Evolutionary conservation across 2,888 invertebrate species (phyloP).

Genomic region (Thelaira solivaga): DNA sequence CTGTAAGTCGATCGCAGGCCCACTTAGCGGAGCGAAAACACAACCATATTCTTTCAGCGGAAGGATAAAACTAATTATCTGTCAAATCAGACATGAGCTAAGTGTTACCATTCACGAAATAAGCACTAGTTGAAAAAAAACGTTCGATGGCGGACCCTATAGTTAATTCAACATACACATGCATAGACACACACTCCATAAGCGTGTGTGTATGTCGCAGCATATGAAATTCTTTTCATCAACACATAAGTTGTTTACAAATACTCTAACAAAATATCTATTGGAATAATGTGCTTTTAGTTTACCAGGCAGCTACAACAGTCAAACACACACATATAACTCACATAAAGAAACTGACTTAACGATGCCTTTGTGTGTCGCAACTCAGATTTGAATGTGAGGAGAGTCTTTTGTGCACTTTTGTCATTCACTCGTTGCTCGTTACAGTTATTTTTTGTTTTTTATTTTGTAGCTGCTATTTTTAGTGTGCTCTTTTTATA

Average conservation of each 20-base stretch:
- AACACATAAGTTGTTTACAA: background rate
- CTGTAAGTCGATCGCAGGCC: too few relatives aligned
- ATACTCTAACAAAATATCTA: conserved; percentile 21
- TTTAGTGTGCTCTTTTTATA: conserved; percentile 20
- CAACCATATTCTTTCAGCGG: too few relatives aligned
- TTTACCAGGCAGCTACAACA: conserved; percentile 25
- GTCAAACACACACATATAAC: background rate
- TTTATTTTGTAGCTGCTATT: conserved; percentile 32
- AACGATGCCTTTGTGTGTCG: conserved; percentile 65
- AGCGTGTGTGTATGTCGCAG: background rate
- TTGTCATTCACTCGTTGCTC: conserved; percentile 57
- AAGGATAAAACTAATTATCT: too few relatives aligned
- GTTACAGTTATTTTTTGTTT: conserved; percentile 41
- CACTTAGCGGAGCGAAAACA: too few relatives aligned
- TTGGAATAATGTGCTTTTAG: conserved; percentile 48
- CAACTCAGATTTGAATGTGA: conserved; percentile 61
- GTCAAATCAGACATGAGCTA: too few relatives aligned
- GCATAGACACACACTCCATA: background rate
- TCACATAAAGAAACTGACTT: conserved; percentile 63
- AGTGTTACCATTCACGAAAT: too few relatives aligned
- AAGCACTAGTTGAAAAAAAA: too few relatives aligned
- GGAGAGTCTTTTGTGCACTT: conserved; percentile 36
- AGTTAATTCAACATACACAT: too few relatives aligned
- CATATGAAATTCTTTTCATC: background rate
- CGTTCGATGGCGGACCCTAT: too few relatives aligned